Evolutionary conservation across 2,797 vertebrate species (phyloP).

Genomic region (Microchirus variegatus): DNA sequence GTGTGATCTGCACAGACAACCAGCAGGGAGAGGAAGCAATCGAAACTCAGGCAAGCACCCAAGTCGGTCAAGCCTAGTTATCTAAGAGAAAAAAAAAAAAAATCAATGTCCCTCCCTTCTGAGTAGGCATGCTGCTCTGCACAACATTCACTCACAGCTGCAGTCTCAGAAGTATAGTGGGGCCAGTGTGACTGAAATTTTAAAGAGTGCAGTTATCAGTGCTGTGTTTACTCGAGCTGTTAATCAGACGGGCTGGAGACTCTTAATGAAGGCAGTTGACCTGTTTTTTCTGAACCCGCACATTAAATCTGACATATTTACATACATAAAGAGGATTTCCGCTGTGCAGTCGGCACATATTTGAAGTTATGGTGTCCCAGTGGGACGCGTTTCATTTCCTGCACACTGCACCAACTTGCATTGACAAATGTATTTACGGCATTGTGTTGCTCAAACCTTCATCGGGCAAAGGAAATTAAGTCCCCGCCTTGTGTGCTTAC

Average conservation of each 20-base stretch:
- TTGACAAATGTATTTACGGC: too few species aligned
- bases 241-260: slow-evolving; percentile 32
- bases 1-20: slow-evolving; percentile 50
- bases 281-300: neutral
- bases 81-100: slow-evolving; percentile 35
- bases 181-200: slow-evolving; percentile 52
- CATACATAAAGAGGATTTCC: neutral
- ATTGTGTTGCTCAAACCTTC: too few species aligned
- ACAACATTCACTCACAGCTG: slow-evolving; percentile 30
- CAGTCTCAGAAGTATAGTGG: slow-evolving; percentile 16
- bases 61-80: slow-evolving; percentile 71
- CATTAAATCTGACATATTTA: neutral
- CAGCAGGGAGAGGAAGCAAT: slow-evolving; percentile 57
- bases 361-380: too few species aligned
- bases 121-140: slow-evolving; percentile 52
- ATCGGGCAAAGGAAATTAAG: too few species aligned
- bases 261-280: slow-evolving; percentile 12
- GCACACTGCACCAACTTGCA: too few species aligned
- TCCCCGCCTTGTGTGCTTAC: too few species aligned
- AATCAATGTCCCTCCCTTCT: slow-evolving; percentile 66
- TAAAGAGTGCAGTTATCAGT: slow-evolving; percentile 33
- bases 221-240: slow-evolving; percentile 28
- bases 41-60: slow-evolving; percentile 62
- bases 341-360: neutral
- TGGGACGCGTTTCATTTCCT: too few species aligned